Evolutionary conservation across 2,888 invertebrate genomes (phyloP).

Genomic region (Acleris laterana): DNA sequence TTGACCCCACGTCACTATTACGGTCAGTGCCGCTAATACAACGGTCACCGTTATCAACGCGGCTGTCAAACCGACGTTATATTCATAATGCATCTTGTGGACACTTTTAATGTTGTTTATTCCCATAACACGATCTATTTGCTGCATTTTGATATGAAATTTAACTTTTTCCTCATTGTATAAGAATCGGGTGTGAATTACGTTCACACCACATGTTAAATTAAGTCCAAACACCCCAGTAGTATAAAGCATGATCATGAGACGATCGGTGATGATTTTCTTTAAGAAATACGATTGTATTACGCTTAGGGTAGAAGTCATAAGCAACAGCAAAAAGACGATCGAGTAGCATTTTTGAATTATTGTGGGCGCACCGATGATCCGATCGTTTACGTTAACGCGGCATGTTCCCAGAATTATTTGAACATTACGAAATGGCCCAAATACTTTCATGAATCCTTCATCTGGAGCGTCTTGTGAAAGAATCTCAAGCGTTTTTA

Average conservation of each 20-base stretch:
- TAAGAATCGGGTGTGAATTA: constrained; percentile 10
- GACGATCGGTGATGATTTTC: not conserved
- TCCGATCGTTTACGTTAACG: not conserved
- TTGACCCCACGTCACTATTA: not conserved
- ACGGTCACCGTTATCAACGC: not conserved
- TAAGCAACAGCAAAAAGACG: not conserved
- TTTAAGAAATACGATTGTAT: not conserved
- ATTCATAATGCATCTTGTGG: not conserved
- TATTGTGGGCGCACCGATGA: constrained; percentile 7
- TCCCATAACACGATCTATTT: constrained; percentile 17
- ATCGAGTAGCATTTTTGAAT: constrained; percentile 14
- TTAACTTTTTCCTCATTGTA: constrained; percentile 6
- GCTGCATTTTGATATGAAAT: constrained; percentile 18
- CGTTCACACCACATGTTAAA: not conserved
- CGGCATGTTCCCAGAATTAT: constrained; percentile 15
- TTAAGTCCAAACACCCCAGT: constrained; percentile 1
- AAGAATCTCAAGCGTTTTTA: not conserved
- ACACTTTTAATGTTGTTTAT: not conserved
- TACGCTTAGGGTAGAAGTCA: not conserved
- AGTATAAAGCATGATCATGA: not conserved
- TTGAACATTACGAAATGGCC: constrained; percentile 10
- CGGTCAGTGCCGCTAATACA: not conserved
- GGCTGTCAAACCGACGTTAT: not conserved
- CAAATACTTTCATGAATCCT: constrained; percentile 8
- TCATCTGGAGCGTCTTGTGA: constrained; percentile 2